These are phyloP conservation scores for Ophion obscuratus DNA, from an alignment of 2,888 invertebrate genomes.

Conservation along the genomic window DNA sequence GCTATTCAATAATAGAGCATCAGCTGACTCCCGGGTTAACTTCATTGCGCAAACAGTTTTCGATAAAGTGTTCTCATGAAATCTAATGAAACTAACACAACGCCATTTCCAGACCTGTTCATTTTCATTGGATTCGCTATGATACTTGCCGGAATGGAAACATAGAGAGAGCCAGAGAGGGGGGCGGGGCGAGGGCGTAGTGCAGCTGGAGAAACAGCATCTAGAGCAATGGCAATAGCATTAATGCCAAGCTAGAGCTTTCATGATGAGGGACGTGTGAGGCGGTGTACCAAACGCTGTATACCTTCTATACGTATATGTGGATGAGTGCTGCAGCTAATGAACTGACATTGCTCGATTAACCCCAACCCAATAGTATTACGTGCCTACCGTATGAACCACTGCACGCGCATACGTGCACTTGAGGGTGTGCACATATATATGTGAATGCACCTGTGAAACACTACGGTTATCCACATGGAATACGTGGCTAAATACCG, in stretches of 20 bases:
- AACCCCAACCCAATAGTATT: constrained; percentile 78
- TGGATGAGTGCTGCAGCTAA: constrained; percentile 75
- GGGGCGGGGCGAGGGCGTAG: not conserved
- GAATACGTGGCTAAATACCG: constrained; percentile 33
- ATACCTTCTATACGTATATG: constrained; percentile 45
- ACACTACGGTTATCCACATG: constrained; percentile 26
- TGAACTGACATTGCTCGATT: constrained; percentile 82
- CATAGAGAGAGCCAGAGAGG: constrained; percentile 17
- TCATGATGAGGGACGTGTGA: constrained; percentile 42
- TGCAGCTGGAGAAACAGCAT: constrained; percentile 70
- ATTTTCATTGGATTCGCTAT: constrained; percentile 78
- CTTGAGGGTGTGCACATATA: constrained; percentile 54
- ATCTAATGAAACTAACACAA: constrained; percentile 80
- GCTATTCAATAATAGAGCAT: not conserved
- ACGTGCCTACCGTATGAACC: constrained; percentile 70
- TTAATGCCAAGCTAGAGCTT: constrained; percentile 40
- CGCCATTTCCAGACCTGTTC: constrained; percentile 77
- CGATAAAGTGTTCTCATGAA: constrained; percentile 73
- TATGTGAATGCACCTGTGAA: constrained; percentile 61
- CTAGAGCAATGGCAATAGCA: constrained; percentile 64
- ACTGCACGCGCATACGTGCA: constrained; percentile 68
- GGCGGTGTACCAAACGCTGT: constrained; percentile 25
- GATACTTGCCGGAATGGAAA: constrained; percentile 59
- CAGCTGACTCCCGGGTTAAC: not conserved
- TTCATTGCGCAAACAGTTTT: not conserved